These are phyloP conservation scores for Phymorhynchus buccinoides DNA, from an alignment of 1,140 invertebrate genomes.

Conservation along the genomic window DNA sequence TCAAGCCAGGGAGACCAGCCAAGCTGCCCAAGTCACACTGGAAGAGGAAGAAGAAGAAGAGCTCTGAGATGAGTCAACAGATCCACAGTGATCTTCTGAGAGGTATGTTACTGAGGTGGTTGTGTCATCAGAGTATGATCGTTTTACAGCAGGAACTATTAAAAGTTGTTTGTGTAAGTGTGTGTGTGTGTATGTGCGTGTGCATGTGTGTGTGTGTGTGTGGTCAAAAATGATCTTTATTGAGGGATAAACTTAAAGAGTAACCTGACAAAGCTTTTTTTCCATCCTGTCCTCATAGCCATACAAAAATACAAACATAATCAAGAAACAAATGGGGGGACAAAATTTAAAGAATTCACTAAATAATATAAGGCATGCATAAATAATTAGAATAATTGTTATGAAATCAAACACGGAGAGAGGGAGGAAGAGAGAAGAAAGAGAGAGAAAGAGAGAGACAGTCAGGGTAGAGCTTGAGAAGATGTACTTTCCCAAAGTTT, in stretches of 20 bases:
- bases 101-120: not conserved
- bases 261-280: too few relatives aligned
- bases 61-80: not conserved
- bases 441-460: too few relatives aligned
- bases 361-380: too few relatives aligned
- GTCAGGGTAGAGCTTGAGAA: too few relatives aligned
- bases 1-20: not conserved
- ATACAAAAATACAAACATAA: not conserved
- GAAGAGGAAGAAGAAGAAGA: slow-evolving; percentile 29
- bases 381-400: too few relatives aligned
- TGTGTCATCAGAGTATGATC: too few relatives aligned
- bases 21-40: not conserved
- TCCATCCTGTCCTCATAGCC: too few relatives aligned
- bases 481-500: too few relatives aligned
- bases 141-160: too few relatives aligned
- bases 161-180: not conserved
- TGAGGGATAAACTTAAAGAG: not conserved
- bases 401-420: too few relatives aligned
- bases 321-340: not conserved
- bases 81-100: not conserved
- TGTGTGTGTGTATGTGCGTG: not conserved
- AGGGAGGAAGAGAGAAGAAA: too few relatives aligned
- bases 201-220: not conserved
- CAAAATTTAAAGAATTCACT: too few relatives aligned
- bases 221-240: not conserved